These are phyloP conservation scores for Protonibea diacanthus DNA, from an alignment of 2,797 vertebrate genomes.

Conservation along the genomic window DNA sequence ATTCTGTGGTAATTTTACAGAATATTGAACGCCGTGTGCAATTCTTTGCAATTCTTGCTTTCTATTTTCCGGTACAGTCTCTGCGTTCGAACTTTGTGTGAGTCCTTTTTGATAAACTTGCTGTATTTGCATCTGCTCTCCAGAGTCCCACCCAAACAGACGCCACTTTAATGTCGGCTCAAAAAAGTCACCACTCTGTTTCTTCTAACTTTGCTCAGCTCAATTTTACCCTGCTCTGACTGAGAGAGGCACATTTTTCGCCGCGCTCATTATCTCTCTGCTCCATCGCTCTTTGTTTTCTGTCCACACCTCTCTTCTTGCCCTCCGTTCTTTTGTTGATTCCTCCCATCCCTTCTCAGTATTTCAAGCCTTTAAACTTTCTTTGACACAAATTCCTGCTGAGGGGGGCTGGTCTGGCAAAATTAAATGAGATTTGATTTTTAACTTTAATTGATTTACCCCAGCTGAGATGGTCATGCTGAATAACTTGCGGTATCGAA, in stretches of 20 bases:
- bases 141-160: no score
- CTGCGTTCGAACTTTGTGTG: background rate
- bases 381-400: constrained; percentile 26
- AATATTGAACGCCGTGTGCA: background rate
- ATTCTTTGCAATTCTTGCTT: background rate
- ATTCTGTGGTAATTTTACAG: background rate
- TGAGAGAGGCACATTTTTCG: background rate
- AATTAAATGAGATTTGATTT: constrained; percentile 76
- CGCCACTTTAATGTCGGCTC: background rate
- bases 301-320: background rate
- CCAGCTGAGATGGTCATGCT: constrained; percentile 58
- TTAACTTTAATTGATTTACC: constrained; percentile 74
- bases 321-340: constrained; percentile 6
- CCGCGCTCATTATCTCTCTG: background rate
- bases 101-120: no score
- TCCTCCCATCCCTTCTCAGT: background rate
- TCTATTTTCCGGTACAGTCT: background rate
- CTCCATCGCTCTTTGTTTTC: background rate
- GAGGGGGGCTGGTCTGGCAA: constrained; percentile 28
- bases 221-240: background rate
- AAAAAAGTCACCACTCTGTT: background rate
- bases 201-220: background rate
- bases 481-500: constrained; percentile 73
- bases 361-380: constrained; percentile 52
- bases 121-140: no score